phyloP scores from a whole-genome alignment of 1,140 invertebrate genomes.

The Eupeodes corollae region DNA sequence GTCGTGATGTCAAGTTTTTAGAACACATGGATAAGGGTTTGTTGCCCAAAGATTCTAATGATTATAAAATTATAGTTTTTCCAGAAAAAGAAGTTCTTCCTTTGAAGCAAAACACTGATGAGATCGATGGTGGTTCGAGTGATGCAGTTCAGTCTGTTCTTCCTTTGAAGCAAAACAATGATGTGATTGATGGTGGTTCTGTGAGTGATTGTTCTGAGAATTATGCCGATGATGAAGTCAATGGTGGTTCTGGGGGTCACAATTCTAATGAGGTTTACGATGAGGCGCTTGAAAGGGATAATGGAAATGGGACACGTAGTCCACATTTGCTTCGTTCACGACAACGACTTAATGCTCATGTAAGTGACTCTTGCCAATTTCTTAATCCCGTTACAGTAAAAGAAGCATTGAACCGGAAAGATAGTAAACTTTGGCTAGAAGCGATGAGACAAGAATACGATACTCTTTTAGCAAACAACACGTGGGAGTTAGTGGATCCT shows the following conservation, averaged over 20 bases:
- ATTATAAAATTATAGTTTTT: background rate
- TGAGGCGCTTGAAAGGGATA: background rate
- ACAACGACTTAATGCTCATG: too few species aligned
- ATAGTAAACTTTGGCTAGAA: background rate
- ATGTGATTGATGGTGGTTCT: background rate
- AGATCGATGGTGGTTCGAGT: background rate
- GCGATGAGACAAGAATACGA: background rate
- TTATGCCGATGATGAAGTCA: background rate
- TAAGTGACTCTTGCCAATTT: background rate
- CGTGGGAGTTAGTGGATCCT: conserved; percentile 15
- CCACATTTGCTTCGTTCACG: background rate
- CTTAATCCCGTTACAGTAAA: background rate
- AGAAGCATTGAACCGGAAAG: background rate
- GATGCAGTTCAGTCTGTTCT: background rate
- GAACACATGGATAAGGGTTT: background rate
- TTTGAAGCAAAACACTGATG: background rate
- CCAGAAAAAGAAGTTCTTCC: background rate
- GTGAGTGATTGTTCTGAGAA: background rate
- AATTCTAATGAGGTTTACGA: background rate
- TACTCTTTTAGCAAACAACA: conserved; percentile 6
- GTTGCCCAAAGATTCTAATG: background rate
- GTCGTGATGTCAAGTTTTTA: background rate
- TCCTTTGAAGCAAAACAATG: background rate
- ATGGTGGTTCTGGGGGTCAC: background rate
- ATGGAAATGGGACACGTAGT: background rate